Percentiles rank a stretch among this genome's conserved stretches.
Conservation (phyloP, 2,113 vertebrate genomes). For the Cyphomyrus plagiostoma region DNA sequence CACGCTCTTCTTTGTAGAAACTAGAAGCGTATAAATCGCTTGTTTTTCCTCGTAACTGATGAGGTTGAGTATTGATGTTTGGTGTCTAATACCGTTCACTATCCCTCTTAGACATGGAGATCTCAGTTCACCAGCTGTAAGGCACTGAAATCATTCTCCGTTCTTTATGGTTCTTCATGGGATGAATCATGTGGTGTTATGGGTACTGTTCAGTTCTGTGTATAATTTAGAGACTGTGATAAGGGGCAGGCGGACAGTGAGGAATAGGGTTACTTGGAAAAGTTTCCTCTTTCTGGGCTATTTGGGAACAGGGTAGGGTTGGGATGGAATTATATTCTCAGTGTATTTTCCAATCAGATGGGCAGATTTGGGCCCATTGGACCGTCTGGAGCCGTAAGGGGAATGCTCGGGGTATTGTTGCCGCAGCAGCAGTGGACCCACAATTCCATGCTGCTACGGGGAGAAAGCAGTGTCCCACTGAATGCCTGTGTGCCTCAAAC, state of each 20-base stretch:
- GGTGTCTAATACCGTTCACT: background rate
- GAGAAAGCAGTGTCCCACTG: constrained; percentile 44
- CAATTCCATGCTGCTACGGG: constrained; percentile 35
- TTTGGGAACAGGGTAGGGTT: background rate
- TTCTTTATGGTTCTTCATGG: background rate
- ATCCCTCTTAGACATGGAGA: background rate
- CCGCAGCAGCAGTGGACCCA: constrained; percentile 43
- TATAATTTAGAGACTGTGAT: background rate
- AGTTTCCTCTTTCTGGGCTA: background rate
- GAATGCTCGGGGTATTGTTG: background rate
- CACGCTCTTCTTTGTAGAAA: background rate
- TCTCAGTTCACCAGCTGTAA: background rate
- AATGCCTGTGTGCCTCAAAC: constrained; percentile 55
- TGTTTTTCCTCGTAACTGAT: background rate
- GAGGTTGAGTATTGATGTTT: background rate
- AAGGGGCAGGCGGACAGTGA: background rate
- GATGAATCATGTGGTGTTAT: background rate
- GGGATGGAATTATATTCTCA: background rate
- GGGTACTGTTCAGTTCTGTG: background rate
- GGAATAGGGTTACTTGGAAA: background rate
- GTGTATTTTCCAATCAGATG: background rate
- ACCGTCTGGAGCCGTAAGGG: background rate
- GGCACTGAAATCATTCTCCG: background rate
- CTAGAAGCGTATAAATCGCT: background rate
- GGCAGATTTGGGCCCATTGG: background rate